Base-by-base conservation (phyloP, 2,113 vertebrate species). In the Myotis lucifugus region DNA sequence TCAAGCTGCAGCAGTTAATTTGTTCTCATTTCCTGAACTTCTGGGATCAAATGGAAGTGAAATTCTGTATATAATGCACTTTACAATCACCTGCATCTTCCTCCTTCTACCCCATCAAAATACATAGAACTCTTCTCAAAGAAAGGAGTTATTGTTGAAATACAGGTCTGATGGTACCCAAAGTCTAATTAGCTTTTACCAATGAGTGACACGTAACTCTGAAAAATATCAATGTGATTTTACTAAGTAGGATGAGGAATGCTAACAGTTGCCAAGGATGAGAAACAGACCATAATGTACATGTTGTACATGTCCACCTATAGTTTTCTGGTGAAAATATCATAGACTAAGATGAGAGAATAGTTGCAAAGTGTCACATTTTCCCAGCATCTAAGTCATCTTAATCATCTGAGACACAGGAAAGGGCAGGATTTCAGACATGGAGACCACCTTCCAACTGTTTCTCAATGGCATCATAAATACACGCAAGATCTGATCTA, bases 141-240 rank as follows among this genome's bases (percentile, higher is more conserved):
- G 34, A 72, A 59, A 76, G 12, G 13, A 88, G 7, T 66, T 91
- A 61, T 37, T 90, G 23, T 67, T 72, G 46, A 69, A 88, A 37
- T 8, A 89, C 15, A 77, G 72, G 32, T 73, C 37, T 69, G 37
- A 85, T 69, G 64, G n/a, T n/a, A 78, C 19, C 34, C 64, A 76
- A 72, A 81, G 56, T 76, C 81, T 77, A 82, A 85, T 92, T 87
- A 66, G 17, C 52, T 93, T 83, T 94, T 82, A 74, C 50, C n/a
- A 81, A 17, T 72, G 50, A 93, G 21, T 73, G 67, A 79, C 27
- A 83, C 7, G 25, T 79, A 70, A 77, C 84, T 90, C 46, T 78
- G 27, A 90, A 81, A 95, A 87, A 21, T 69, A 25, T 84, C 87
- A 74, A 4, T 42, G 56, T 56, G 40, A 83, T 76, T 95, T 83